Conservation (phyloP, 2,888 invertebrate genomes). For the Bombylius discolor region DNA sequence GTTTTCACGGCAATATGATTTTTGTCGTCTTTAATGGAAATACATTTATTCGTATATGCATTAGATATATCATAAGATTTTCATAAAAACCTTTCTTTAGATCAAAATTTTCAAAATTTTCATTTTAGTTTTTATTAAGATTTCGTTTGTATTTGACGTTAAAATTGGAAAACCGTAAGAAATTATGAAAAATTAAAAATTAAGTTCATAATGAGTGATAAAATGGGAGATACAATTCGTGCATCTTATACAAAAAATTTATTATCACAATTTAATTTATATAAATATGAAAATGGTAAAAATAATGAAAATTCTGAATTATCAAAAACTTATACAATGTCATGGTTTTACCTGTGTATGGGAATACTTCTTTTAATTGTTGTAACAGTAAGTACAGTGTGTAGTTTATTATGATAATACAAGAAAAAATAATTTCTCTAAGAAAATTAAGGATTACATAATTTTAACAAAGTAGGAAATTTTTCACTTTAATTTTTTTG, state of each 20-base stretch:
- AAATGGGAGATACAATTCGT: neutral
- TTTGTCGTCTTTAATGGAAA: too few species aligned
- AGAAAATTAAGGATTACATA: too few species aligned
- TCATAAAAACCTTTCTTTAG: too few species aligned
- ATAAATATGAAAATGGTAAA: conserved; percentile 2
- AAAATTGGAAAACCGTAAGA: neutral
- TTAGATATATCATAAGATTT: too few species aligned
- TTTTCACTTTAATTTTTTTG: too few species aligned
- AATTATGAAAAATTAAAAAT: too few species aligned
- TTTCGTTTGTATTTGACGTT: neutral
- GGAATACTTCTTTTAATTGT: conserved; percentile 2
- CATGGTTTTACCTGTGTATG: neutral
- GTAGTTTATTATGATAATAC: too few species aligned
- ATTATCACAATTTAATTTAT: conserved; percentile 6
- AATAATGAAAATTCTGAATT: neutral
- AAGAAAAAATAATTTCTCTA: too few species aligned
- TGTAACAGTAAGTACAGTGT: neutral
- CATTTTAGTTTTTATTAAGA: neutral
- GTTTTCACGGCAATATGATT: too few species aligned
- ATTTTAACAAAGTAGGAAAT: too few species aligned
- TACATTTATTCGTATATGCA: too few species aligned
- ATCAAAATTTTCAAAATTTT: too few species aligned
- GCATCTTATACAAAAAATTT: neutral
- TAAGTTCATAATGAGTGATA: neutral
- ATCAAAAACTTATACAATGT: neutral